Conservation (phyloP, 2,797 vertebrate species). For the Peromyscus aztecus region DNA sequence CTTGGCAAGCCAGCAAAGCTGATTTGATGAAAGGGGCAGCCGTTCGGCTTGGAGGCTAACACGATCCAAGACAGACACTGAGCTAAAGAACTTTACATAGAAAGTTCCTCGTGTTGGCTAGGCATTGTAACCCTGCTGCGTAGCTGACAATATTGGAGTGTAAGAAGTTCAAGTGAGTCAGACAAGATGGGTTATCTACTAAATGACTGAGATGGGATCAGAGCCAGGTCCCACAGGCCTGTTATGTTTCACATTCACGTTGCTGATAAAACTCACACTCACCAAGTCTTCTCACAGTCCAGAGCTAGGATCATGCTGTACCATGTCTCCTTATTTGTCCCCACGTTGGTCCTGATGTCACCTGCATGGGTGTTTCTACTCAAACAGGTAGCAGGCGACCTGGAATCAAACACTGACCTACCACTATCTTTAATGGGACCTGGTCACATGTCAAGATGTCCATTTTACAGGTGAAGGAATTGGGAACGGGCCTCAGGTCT, state of each 20-base stretch:
- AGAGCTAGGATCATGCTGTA: neutral
- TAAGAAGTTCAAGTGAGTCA: neutral
- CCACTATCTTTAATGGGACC: accelerated
- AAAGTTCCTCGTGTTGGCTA: neutral
- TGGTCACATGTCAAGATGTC: neutral
- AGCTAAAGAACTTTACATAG: neutral
- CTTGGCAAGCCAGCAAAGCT: neutral
- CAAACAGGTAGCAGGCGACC: neutral
- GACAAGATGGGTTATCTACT: neutral
- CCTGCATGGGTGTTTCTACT: neutral
- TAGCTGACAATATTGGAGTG: neutral
- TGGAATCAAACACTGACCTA: neutral
- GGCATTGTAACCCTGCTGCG: neutral
- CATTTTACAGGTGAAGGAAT: neutral
- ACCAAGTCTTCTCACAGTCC: neutral
- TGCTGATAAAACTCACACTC: constrained; percentile 26
- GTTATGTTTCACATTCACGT: neutral
- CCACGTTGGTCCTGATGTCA: neutral
- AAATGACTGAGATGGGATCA: neutral
- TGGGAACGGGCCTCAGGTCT: neutral
- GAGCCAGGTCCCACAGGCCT: neutral
- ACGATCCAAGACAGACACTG: neutral
- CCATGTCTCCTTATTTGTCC: neutral
- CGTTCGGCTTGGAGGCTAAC: neutral
- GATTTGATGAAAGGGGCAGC: neutral